Percentiles rank a stretch among this genome's conserved stretches.
These are phyloP conservation scores for Lynx canadensis DNA, from an alignment of 2,113 vertebrate genomes.

Conservation along the genomic window DNA sequence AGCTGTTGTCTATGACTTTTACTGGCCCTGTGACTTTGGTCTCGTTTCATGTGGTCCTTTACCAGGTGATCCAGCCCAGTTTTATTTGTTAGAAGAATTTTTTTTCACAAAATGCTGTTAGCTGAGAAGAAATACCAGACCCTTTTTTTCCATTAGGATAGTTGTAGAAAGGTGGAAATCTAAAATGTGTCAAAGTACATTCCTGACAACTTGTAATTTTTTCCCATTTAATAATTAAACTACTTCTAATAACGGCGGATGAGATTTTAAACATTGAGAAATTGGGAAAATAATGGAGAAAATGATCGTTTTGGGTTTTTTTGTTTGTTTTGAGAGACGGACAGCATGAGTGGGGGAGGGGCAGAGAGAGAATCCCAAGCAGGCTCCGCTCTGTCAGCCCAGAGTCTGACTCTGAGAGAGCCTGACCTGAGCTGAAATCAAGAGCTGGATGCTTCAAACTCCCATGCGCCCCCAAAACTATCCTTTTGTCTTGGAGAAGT, in stretches of 20 bases:
- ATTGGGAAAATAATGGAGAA: not conserved
- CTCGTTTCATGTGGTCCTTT: not conserved
- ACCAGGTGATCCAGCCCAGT: not conserved
- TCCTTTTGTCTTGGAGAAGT: not conserved
- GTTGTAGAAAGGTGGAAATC: not conserved
- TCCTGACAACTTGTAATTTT: not conserved
- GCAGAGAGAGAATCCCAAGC: too few species aligned
- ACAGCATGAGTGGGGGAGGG: too few species aligned
- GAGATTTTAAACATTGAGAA: constrained; percentile 2
- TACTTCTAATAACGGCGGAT: not conserved
- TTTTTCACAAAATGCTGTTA: not conserved
- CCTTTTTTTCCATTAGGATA: not conserved
- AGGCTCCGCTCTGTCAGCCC: too few species aligned
- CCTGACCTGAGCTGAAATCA: too few species aligned
- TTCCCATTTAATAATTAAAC: not conserved
- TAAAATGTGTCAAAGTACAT: not conserved
- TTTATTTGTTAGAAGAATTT: not conserved
- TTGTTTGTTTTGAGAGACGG: too few species aligned
- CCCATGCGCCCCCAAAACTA: not conserved
- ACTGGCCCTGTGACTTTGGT: not conserved
- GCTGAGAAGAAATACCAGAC: not conserved
- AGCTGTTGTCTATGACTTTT: accelerated
- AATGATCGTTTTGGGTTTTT: not conserved
- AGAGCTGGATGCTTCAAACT: too few species aligned
- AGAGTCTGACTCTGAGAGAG: too few species aligned